phyloP scores from a whole-genome alignment of 2,797 vertebrate species.

The Sebastes ruberrimus region DNA sequence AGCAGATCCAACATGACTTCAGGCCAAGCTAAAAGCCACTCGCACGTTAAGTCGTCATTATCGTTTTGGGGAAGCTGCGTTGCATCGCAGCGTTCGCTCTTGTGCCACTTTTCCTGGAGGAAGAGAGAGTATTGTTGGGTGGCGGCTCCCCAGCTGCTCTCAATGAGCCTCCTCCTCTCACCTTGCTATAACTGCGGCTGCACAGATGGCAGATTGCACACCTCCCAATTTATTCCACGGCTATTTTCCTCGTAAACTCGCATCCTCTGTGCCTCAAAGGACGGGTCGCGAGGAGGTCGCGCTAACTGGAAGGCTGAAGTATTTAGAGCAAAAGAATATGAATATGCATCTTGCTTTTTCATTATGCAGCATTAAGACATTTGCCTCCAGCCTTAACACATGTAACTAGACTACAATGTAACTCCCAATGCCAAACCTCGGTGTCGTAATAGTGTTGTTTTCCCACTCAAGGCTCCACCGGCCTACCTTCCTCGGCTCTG shows the following conservation, averaged over 20 bases:
- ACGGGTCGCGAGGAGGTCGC: constrained; percentile 33
- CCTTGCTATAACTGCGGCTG: constrained; percentile 25
- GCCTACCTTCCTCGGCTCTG: constrained; percentile 13
- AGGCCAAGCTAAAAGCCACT: background rate
- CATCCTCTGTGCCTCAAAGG: constrained; percentile 13
- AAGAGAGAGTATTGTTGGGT: background rate
- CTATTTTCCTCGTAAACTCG: constrained; percentile 34
- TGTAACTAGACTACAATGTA: background rate
- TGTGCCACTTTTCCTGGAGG: background rate
- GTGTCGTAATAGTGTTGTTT: background rate
- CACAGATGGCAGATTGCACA: constrained; percentile 60
- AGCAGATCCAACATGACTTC: too few species aligned
- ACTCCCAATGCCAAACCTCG: background rate
- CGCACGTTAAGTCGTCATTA: background rate
- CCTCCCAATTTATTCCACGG: constrained; percentile 40
- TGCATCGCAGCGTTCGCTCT: background rate
- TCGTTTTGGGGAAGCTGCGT: background rate
- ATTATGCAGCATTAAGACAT: constrained; percentile 10
- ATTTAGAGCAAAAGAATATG: background rate
- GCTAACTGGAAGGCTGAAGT: background rate
- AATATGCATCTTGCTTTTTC: constrained; percentile 2
- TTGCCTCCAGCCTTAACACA: constrained; percentile 4
- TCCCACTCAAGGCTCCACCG: constrained; percentile 9
- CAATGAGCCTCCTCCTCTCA: constrained; percentile 20
- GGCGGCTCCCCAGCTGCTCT: constrained; percentile 41